Evolutionary conservation across 2,113 vertebrate species (phyloP), one percentile per base, ranked within the genome.

Genomic region (Plectropomus leopardus): DNA sequence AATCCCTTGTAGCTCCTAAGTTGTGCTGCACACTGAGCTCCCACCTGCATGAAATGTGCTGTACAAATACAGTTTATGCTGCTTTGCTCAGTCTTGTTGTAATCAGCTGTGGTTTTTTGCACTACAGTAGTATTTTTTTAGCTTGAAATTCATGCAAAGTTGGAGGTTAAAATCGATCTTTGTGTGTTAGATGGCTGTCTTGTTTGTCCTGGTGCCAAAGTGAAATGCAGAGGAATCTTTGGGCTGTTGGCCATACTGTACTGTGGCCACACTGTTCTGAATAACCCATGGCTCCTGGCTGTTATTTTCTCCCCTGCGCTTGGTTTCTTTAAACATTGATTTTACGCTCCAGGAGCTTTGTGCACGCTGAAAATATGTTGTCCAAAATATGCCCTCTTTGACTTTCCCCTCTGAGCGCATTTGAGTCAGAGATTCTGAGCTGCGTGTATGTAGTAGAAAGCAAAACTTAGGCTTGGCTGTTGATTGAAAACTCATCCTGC

Each of bases 321-420:
- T 15, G 8, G 11, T 51, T 79, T 72, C 67, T 69, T 76, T 64
- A 86, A 86, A 82, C 74, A 88, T 78, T 67, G 83, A 82, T 86
- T 82, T 84, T 60, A 26, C 64, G 42, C 78, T 78, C 65, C 53
- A 59, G 36, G 59, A 83, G 54, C 70, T 86, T 63, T 13, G 16
- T 7, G 4, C 48, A 32, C 28, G 19, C 11, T 53, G 30, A 65
- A 72, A 68, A 78, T 72, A 58, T 36, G 55, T 36, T 69, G 78
- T 82, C 59, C 80, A 76, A 73, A 86, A 65, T 58, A 14, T 66
- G 78, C 47, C 76, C 70, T 34, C 5, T 60, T 61, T 73, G 42
- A 55, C 84, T 80, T 50, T 0, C 42, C 48, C 66, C 51, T 67
- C 54, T 11, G 45, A 24, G 71, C 5, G 24, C 24, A 16, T 71